Conservation (phyloP, 2,888 invertebrate genomes). For the Rhingia rostrata region DNA sequence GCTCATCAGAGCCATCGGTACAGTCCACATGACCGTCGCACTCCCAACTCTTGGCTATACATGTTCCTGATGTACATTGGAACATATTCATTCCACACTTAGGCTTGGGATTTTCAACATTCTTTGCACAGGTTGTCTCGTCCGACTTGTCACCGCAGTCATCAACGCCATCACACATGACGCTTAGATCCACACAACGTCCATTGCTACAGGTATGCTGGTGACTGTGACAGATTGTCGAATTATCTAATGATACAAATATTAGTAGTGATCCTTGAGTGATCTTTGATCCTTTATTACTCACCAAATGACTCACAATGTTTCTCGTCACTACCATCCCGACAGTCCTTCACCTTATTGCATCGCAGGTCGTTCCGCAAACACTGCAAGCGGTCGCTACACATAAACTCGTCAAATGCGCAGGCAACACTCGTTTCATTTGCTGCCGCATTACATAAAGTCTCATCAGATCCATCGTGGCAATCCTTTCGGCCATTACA, state of each 20-base stretch:
- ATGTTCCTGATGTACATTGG: constrained; percentile 87
- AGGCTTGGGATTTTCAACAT: constrained; percentile 65
- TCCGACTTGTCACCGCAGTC: constrained; percentile 86
- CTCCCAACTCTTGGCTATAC: constrained; percentile 87
- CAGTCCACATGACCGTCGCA: constrained; percentile 92
- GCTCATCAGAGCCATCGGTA: constrained; percentile 89
- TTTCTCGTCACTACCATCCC: constrained; percentile 85
- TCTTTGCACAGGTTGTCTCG: constrained; percentile 83
- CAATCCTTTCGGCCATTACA: constrained; percentile 86
- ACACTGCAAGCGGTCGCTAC: constrained; percentile 84
- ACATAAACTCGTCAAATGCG: constrained; percentile 83
- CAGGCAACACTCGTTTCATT: constrained; percentile 81
- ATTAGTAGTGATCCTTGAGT: background rate
- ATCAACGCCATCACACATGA: constrained; percentile 84
- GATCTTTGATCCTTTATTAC: constrained; percentile 2
- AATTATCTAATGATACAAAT: constrained; percentile 74
- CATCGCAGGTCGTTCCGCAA: constrained; percentile 83
- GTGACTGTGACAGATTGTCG: constrained; percentile 82
- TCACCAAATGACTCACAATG: constrained; percentile 83
- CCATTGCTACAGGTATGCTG: constrained; percentile 84
- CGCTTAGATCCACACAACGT: constrained; percentile 83
- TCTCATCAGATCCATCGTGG: constrained; percentile 85
- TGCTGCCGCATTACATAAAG: constrained; percentile 82
- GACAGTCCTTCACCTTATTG: constrained; percentile 84
- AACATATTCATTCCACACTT: constrained; percentile 84